A percentile compares a stretch with the other conserved stretches of the same genome.
phyloP scores from a whole-genome alignment of 2,888 invertebrate species.

The Arctia plantaginis region DNA sequence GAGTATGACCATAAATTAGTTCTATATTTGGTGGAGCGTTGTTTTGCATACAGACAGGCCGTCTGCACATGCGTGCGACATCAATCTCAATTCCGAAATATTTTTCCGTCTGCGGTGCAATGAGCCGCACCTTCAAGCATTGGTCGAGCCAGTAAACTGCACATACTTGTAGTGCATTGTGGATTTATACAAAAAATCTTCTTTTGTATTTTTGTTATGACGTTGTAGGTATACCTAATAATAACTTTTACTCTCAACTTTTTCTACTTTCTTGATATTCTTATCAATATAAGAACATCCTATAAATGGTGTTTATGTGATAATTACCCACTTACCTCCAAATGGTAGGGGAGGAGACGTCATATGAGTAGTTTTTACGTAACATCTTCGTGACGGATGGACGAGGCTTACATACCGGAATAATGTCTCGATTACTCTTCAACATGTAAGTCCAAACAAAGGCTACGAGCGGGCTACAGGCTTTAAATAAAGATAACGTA shows the following conservation, averaged over 20 bases:
- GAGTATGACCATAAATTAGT: constrained; percentile 86
- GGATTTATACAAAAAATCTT: not conserved
- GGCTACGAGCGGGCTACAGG: constrained; percentile 28
- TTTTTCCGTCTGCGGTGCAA: constrained; percentile 80
- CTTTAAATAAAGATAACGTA: too few species aligned
- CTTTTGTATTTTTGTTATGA: not conserved
- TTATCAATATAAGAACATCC: constrained; percentile 5
- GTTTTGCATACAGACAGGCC: constrained; percentile 84
- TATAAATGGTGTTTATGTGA: constrained; percentile 29
- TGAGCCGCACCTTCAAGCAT: constrained; percentile 43
- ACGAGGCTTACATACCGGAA: constrained; percentile 73
- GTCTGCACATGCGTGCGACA: constrained; percentile 86
- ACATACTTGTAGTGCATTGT: constrained; percentile 31
- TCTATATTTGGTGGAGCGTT: constrained; percentile 83
- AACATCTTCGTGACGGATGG: constrained; percentile 65
- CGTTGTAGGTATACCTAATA: not conserved
- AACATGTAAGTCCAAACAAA: constrained; percentile 43
- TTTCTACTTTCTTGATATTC: not conserved
- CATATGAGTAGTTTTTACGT: constrained; percentile 69
- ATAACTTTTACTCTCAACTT: not conserved
- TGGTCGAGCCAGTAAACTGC: constrained; percentile 41
- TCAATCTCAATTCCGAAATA: constrained; percentile 86
- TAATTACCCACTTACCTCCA: constrained; percentile 51
- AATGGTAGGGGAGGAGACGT: constrained; percentile 43
- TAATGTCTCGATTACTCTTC: constrained; percentile 76